Base-by-base conservation (phyloP, 2,888 invertebrate genomes). In the Chesias legatella region DNA sequence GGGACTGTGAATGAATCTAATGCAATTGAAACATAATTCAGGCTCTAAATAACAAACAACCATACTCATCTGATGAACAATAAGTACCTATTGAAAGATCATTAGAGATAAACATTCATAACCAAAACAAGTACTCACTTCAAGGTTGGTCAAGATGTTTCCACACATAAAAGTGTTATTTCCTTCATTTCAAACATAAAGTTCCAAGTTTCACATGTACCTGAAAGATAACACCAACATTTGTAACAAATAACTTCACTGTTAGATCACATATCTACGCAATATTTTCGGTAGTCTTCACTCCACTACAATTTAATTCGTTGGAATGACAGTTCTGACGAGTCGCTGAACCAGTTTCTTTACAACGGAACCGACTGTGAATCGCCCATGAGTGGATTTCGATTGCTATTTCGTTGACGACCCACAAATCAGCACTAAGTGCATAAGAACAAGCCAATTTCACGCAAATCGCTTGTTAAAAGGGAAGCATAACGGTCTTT, bases 111-210 rank as follows among this genome's bases (percentile, higher is more conserved):
- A 22, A 26, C 8, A 3, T 49, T 51, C 43, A 43, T 42, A 48
- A 53, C 47, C 48, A 59, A 56, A 58, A 61, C 58, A 53, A 54
- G 58, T 77, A 83, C 86, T 84, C 61, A 85, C 86, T 86, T 83
- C 83, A 82, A 83, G 84, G 84, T 81, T 84, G 83, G 85, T 85
- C 84, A 86, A 84, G 86, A 83, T 80, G 75, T 79, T 83, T 73
- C 75, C 68, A 79, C 71, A 70, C 75, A 67, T 56, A 79, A 68
- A 64, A 67, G 61, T 63, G 64, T 62, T 62, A 63, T 66, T 67
- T 71, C 73, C 82, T 65, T 80, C 86, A 85, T 85, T 74, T 79
- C 83, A 81, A 60, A 63, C 68, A 67, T 57, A 58, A 26, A 57
- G 48, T 45, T 51, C 51, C 58, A 49, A 58, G 63, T 58, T 60